Percentiles rank a stretch among this genome's conserved stretches.
Conservation (phyloP, 2,888 invertebrate species). For the Nymphalis urticae region DNA sequence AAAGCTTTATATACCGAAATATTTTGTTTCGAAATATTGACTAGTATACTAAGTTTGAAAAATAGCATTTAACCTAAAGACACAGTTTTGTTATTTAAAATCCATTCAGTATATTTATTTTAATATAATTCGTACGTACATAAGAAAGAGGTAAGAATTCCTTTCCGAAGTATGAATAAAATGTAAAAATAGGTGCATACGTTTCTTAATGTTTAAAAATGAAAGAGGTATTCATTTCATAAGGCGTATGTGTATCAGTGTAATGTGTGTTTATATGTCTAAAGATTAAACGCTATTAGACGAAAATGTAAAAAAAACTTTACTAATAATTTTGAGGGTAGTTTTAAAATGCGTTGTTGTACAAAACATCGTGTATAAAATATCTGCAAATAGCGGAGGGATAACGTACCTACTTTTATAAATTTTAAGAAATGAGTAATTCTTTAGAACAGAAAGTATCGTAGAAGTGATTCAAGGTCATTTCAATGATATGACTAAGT, state of each 20-base stretch:
- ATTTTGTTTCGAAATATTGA: conserved; percentile 33
- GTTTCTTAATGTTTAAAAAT: too few relatives aligned
- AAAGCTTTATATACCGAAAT: conserved; percentile 41
- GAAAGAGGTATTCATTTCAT: too few relatives aligned
- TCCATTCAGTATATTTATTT: background rate
- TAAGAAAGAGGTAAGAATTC: too few relatives aligned
- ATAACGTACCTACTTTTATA: background rate
- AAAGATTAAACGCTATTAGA: background rate
- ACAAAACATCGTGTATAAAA: background rate
- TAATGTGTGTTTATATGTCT: too few relatives aligned
- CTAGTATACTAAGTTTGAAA: conserved; percentile 32
- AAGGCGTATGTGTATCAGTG: too few relatives aligned
- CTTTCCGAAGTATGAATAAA: too few relatives aligned
- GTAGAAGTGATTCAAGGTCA: background rate
- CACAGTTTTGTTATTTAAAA: background rate
- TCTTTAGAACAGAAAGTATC: background rate
- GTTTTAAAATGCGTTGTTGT: conserved; percentile 4
- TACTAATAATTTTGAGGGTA: background rate
- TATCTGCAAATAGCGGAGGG: conserved; percentile 3
- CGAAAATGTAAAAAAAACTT: conserved; percentile 6
- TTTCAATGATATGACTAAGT: too few relatives aligned
- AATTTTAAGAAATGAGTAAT: background rate
- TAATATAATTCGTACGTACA: too few relatives aligned
- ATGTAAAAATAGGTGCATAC: too few relatives aligned
- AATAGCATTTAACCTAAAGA: conserved; percentile 23